Conservation (phyloP, 2,113 vertebrate genomes). For the Puffinus mauretanicus region DNA sequence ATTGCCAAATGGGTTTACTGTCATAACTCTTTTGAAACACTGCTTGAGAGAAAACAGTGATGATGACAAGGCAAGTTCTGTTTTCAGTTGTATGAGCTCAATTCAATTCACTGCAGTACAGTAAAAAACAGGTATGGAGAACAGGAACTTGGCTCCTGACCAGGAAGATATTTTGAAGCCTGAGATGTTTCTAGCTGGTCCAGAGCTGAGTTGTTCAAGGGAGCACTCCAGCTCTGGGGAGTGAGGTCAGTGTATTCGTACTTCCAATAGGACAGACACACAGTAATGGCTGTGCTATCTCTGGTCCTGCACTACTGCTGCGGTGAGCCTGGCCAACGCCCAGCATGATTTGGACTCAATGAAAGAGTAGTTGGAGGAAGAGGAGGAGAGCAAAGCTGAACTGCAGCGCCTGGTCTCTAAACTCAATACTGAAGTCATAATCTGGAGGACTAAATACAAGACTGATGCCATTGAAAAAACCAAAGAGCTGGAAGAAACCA, state of each 20-base stretch:
- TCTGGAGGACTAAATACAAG: constrained; percentile 76
- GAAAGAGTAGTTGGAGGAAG: constrained; percentile 74
- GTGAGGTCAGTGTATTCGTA: neutral
- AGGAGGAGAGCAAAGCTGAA: constrained; percentile 70
- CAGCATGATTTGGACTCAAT: constrained; percentile 64
- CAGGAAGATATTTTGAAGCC: neutral
- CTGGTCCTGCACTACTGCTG: constrained; percentile 47
- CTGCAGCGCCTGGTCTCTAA: constrained; percentile 73
- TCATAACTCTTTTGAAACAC: constrained; percentile 10
- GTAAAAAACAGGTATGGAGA: neutral
- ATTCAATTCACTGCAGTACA: neutral
- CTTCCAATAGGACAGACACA: neutral
- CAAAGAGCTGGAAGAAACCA: constrained; percentile 77
- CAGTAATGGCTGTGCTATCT: neutral
- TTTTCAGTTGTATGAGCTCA: constrained; percentile 1
- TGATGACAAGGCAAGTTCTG: constrained; percentile 20
- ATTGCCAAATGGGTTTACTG: constrained; percentile 24
- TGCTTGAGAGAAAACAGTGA: constrained; percentile 12
- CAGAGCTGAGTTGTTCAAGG: neutral
- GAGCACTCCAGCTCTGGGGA: neutral
- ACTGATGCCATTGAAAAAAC: constrained; percentile 70
- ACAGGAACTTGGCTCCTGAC: neutral
- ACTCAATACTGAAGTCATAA: constrained; percentile 70
- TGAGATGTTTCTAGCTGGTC: neutral
- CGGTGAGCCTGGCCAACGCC: constrained; percentile 64